Percentiles rank a stretch among this genome's conserved stretches.
These are phyloP conservation scores for Sciurus carolinensis DNA, from an alignment of 2,797 vertebrate genomes.

Conservation along the genomic window DNA sequence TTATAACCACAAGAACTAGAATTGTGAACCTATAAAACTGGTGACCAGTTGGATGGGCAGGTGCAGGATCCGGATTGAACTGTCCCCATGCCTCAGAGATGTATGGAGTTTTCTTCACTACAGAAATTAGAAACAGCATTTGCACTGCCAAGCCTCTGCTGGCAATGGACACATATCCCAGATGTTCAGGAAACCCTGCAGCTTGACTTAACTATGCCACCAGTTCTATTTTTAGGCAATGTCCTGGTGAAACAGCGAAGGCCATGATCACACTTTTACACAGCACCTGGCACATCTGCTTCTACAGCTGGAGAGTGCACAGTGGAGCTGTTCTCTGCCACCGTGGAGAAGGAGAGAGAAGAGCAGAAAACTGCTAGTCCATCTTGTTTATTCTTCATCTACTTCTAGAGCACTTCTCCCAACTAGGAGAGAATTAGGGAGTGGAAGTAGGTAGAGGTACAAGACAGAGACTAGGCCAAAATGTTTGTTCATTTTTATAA, in stretches of 20 bases:
- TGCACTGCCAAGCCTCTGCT: conserved; percentile 36
- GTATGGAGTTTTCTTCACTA: conserved; percentile 68
- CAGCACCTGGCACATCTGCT: background rate
- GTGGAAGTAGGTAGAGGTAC: background rate
- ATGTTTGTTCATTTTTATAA: background rate
- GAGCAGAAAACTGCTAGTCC: background rate
- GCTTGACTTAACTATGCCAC: conserved; percentile 40
- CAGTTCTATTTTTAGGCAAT: conserved; percentile 2
- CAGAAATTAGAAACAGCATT: conserved; percentile 29
- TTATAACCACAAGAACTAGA: background rate
- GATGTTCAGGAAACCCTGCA: conserved; percentile 61
- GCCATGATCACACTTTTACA: background rate
- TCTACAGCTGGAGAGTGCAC: background rate
- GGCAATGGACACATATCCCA: conserved; percentile 56
- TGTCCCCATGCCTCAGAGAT: conserved; percentile 17
- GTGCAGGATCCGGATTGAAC: conserved; percentile 45
- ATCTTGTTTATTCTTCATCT: fast-evolving
- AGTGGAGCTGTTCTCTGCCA: background rate
- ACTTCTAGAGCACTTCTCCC: background rate
- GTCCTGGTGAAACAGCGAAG: background rate
- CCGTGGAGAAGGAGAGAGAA: background rate
- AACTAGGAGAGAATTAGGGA: background rate
- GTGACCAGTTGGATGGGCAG: conserved; percentile 76
- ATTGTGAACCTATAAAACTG: background rate
- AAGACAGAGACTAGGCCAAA: background rate